A percentile compares a stretch with the other conserved stretches of the same genome.
Conservation (phyloP, 2,113 vertebrate genomes). For the Glaucomys volans region DNA sequence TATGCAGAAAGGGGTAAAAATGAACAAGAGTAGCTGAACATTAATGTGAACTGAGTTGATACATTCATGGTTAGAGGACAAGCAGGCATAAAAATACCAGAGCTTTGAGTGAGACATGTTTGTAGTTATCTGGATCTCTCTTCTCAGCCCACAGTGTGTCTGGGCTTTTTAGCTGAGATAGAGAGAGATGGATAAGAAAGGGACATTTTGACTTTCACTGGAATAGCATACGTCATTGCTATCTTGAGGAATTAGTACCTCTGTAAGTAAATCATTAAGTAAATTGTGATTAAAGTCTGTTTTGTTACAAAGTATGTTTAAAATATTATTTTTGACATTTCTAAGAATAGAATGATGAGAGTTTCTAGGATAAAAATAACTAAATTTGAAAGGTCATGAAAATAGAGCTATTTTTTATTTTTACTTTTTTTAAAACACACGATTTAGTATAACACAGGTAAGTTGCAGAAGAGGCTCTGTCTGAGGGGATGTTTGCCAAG, state of each 20-base stretch:
- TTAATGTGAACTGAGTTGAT: background rate
- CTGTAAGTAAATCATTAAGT: background rate
- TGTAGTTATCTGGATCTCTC: background rate
- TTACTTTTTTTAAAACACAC: background rate
- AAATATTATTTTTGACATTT: background rate
- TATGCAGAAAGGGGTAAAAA: background rate
- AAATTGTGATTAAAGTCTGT: background rate
- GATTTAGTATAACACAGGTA: background rate
- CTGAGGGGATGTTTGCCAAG: background rate
- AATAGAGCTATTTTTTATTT: slow-evolving; percentile 12
- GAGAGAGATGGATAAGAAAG: background rate
- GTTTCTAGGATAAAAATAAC: slow-evolving; percentile 35
- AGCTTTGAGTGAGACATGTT: background rate
- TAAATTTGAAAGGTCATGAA: slow-evolving; percentile 7
- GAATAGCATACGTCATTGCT: background rate
- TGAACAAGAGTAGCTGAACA: background rate
- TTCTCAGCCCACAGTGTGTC: background rate
- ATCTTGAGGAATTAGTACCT: background rate
- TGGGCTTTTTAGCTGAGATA: background rate
- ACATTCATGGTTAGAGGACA: background rate
- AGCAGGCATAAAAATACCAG: background rate
- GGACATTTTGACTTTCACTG: background rate
- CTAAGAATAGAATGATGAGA: background rate
- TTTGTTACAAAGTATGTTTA: slow-evolving; percentile 32
- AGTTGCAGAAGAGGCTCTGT: background rate